Base-by-base conservation (phyloP, 2,888 invertebrate species). In the Oscheius myriophilus region DNA sequence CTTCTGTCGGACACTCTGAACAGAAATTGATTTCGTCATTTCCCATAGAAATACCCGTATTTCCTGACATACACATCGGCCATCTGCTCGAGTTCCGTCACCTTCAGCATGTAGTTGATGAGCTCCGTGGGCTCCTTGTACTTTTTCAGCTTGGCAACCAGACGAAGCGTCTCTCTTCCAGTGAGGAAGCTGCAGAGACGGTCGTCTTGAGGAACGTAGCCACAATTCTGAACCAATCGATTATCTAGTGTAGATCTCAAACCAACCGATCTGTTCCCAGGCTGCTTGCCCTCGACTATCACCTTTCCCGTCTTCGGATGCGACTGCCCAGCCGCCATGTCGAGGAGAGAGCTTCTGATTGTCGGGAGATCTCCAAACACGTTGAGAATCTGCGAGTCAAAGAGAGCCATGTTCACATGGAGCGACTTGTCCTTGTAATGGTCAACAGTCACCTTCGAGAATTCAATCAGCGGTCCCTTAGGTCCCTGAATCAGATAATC, bases 301-400 rank as follows among this genome's bases (percentile, higher is more conserved):
- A 63, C 53, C 11, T 11, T 18, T 52, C 63, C 63, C 14, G 18
- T 53, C 18, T 42, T 52, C n/a, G 63, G 63, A 41, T 52, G 16
- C 7, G 33, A n/a, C 52, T 63, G 63, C 7, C 63, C 63, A 43
- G 52, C 52, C 7, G 63, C 63, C 52, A 63, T 18, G 41, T 63
- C 63, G 18, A 63, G 63, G 4, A 63, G 9, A 12, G 16, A 16
- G 23, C 53, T 52, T 18, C 63, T 14, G 14, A 21, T 26, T 11
- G n/a, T 12, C 1, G 62, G 62, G 11, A n/a, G 26, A n/a, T 63
- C 63, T 52, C 63, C 63, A 12, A 51, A 52, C 1, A 63, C 18
- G 23, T 26, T 14, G 41, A 63, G 26, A 2, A 25, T 11, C 53
- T 63, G 63, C 53, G 21, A 33, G 1, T 63, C 53, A 23, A 21